Evolutionary conservation across 2,888 invertebrate species (phyloP).

Genomic region (Drosophila sordidapex): DNA sequence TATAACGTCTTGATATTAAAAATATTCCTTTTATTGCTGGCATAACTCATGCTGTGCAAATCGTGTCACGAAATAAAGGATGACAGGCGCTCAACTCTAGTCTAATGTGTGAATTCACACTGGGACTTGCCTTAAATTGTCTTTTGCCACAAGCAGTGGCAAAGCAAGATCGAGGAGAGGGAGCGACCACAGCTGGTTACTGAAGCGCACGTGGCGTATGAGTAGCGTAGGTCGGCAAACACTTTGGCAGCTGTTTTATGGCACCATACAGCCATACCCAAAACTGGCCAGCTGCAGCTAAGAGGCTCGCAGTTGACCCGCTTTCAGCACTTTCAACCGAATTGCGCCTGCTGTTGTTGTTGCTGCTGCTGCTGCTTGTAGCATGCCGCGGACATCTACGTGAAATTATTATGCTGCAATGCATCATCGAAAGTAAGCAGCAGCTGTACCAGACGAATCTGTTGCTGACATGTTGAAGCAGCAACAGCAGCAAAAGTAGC

Average conservation of each 20-base stretch:
- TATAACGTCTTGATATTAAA: not conserved
- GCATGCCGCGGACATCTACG: slow-evolving; percentile 72
- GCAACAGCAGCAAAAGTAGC: slow-evolving; percentile 27
- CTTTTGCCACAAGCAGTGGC: slow-evolving; percentile 2
- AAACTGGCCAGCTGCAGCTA: slow-evolving; percentile 9
- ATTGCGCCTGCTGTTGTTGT: slow-evolving; percentile 14
- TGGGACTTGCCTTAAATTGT: slow-evolving; percentile 59
- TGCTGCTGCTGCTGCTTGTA: slow-evolving; percentile 35
- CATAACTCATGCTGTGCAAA: not conserved
- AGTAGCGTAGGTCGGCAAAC: slow-evolving; percentile 54
- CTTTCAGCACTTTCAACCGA: slow-evolving; percentile 16
- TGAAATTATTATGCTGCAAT: slow-evolving; percentile 76
- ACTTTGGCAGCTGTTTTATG: slow-evolving; percentile 29
- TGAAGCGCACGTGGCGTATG: slow-evolving; percentile 50
- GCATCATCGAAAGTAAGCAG: slow-evolving; percentile 68
- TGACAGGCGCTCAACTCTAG: not conserved
- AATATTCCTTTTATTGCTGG: not conserved
- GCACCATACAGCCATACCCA: not conserved
- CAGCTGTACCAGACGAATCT: slow-evolving; percentile 39
- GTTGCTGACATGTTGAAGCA: slow-evolving; percentile 60
- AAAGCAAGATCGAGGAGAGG: not conserved
- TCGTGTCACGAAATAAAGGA: not conserved
- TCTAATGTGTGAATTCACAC: slow-evolving; percentile 19
- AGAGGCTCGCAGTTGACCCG: slow-evolving; percentile 38
- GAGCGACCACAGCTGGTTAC: slow-evolving; percentile 13